A percentile compares a stretch with the other conserved stretches of the same genome.
phyloP scores from a whole-genome alignment of 2,797 vertebrate species.

The Tadarida brasiliensis region DNA sequence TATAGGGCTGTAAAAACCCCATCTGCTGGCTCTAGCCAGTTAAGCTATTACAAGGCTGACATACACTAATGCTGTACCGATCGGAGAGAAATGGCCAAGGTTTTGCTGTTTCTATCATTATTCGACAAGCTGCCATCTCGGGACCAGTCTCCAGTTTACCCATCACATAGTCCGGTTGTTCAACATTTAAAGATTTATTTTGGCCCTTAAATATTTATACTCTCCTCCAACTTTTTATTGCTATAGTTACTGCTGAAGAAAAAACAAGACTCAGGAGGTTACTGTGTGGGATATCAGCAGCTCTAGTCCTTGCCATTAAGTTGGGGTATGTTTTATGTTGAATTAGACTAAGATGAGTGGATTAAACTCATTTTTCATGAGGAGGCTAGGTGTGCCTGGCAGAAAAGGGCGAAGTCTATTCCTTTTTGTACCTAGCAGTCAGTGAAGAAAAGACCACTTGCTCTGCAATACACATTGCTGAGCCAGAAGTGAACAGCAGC shows the following conservation, averaged over 20 bases:
- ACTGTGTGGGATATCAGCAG: conserved; percentile 56
- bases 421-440: background rate
- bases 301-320: conserved; percentile 61
- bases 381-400: conserved; percentile 34
- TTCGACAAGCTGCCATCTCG: conserved; percentile 55
- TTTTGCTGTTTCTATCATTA: conserved; percentile 71
- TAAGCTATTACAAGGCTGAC: conserved; percentile 71
- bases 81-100: conserved; percentile 40
- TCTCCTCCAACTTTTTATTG: conserved; percentile 74
- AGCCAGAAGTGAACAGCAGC: background rate
- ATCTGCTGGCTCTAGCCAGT: conserved; percentile 74
- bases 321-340: conserved; percentile 39
- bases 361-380: conserved; percentile 71
- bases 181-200: conserved; percentile 83
- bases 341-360: conserved; percentile 40
- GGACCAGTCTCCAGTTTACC: conserved; percentile 69
- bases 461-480: background rate
- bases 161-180: conserved; percentile 70
- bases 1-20: conserved; percentile 78
- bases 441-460: conserved; percentile 41
- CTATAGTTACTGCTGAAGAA: conserved; percentile 71
- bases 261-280: conserved; percentile 73
- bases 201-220: conserved; percentile 82
- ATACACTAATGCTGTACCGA: conserved; percentile 21
- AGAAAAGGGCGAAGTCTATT: conserved; percentile 38